These are phyloP conservation scores for Heterochromis multidens DNA, from an alignment of 2,113 vertebrate genomes.

Conservation along the genomic window DNA sequence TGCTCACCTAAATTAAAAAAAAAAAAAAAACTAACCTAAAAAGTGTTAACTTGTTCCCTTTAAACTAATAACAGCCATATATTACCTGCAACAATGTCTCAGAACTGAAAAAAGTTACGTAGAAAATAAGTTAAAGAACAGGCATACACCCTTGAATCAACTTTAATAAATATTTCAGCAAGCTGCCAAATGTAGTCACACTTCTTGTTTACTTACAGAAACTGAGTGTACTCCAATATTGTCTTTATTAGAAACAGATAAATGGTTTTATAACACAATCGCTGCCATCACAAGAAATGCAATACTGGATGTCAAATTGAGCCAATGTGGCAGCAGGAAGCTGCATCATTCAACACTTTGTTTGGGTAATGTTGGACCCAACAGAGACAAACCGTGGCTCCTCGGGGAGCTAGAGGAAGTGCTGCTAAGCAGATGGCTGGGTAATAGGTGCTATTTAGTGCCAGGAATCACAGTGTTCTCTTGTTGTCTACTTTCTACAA, in stretches of 20 bases:
- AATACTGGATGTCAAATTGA: slow-evolving; percentile 2
- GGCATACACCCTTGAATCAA: neutral
- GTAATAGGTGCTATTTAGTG: slow-evolving; percentile 65
- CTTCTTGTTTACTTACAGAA: slow-evolving; percentile 1
- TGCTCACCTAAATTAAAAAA: no score
- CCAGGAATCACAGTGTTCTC: slow-evolving; percentile 39
- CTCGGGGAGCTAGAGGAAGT: slow-evolving; percentile 44
- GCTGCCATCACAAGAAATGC: neutral
- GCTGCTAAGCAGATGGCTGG: slow-evolving; percentile 62
- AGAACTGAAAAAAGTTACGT: neutral
- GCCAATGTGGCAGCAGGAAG: slow-evolving; percentile 42
- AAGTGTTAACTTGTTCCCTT: neutral
- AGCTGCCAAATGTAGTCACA: neutral
- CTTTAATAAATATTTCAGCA: neutral
- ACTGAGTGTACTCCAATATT: neutral
- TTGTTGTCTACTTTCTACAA: slow-evolving; percentile 5
- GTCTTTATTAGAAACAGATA: neutral
- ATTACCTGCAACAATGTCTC: neutral
- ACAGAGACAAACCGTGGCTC: slow-evolving; percentile 50
- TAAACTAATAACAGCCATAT: neutral
- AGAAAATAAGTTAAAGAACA: neutral
- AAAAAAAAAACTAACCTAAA: no score
- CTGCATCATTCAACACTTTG: slow-evolving; percentile 44
- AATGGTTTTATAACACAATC: neutral
- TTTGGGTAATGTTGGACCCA: slow-evolving; percentile 47